Percentiles rank a stretch among this genome's conserved stretches.
These are phyloP conservation scores for Xestia ashworthii DNA, from an alignment of 2,888 invertebrate genomes.

Conservation along the genomic window DNA sequence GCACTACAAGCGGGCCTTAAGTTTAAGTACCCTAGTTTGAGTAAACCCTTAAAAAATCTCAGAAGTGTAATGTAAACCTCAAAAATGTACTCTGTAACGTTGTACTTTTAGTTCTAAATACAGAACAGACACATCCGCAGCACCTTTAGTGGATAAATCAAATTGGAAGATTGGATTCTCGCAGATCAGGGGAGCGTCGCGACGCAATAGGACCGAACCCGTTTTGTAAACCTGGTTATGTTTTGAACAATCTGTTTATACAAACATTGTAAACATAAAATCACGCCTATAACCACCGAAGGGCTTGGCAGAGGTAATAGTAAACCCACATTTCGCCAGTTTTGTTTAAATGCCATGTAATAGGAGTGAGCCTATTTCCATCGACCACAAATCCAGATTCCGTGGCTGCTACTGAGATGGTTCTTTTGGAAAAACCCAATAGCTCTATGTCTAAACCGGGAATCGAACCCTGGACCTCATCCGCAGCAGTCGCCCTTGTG, in stretches of 20 bases:
- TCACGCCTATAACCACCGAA: neutral
- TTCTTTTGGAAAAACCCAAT: neutral
- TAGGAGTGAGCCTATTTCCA: no score
- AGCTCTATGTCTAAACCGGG: neutral
- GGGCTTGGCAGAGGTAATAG: neutral
- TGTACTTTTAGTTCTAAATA: constrained; percentile 6
- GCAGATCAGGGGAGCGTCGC: constrained; percentile 11
- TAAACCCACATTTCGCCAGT: neutral
- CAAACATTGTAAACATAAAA: neutral
- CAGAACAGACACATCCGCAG: constrained; percentile 16
- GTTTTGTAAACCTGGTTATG: constrained; percentile 18
- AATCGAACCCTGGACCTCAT: neutral
- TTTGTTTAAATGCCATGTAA: neutral
- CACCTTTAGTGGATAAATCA: constrained; percentile 23
- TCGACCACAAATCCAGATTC: neutral
- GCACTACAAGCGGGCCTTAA: no score
- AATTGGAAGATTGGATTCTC: constrained; percentile 43
- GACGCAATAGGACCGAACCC: neutral
- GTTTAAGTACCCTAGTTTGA: neutral
- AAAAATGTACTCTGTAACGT: neutral
- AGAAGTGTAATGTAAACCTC: neutral
- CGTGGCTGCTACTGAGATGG: neutral
- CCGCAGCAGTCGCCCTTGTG: no score
- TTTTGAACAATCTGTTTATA: constrained; percentile 5
- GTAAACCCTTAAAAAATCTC: neutral